Evolutionary conservation across 2,888 invertebrate species (phyloP), one percentile per base, ranked within the genome.

Genomic region (Elegia similella): DNA sequence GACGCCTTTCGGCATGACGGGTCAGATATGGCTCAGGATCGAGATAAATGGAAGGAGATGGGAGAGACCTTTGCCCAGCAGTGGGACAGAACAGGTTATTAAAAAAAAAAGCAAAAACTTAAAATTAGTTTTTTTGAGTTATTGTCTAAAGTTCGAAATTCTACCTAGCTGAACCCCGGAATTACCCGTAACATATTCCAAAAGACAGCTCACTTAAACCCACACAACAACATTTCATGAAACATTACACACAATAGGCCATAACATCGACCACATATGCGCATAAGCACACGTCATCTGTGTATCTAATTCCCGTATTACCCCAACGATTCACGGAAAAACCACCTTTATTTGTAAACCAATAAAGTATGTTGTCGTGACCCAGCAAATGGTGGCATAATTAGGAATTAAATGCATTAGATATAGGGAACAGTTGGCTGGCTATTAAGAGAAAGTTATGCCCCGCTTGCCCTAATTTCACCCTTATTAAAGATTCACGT

Each of bases 361-460:
- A 7, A 62, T 72, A 73, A 57, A 59, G 55, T 47, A 57, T 57
- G 59, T 55, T 42, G 34, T 38, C 61, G 57, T 43, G 57, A 58
- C 52, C 55, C 52, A 42, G 55, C 55, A 58, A 65, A 61, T 61
- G 60, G 62, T 58, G 63, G 59, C 62, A 70, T 80, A 80, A 82
- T 83, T 80, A 82, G 72, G 75, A 69, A 73, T 72, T 79, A 78
- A 81, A 77, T 76, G 76, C 69, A 68, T 71, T 70, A 76, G 74
- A 75, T 75, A 73, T 72, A 68, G 68, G 69, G 69, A 80, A 76
- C 82, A 80, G 77, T 81, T 80, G 80, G 73, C 62, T 42, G 42
- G 72, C 68, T 68, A 76, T 79, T 75, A 74, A 70, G 73, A 70
- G 62, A 69, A 72, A 72, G 73, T 76, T 56, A 56, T 56, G 15